Evolutionary conservation across 2,797 vertebrate species (phyloP).

Genomic region (Oreochromis grahami): DNA sequence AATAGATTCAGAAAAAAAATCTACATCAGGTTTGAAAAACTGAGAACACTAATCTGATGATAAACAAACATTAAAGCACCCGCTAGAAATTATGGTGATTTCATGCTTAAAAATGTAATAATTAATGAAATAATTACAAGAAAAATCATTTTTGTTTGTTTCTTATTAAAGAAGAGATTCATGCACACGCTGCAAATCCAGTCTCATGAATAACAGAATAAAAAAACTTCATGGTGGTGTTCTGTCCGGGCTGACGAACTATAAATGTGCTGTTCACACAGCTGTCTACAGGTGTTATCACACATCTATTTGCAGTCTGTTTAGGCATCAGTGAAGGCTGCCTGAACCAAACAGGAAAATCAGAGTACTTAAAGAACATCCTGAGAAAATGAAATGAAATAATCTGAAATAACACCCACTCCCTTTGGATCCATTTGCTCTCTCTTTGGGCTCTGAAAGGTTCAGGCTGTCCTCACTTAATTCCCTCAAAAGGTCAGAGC

Average conservation of each 20-base stretch:
- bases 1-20: neutral
- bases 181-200: neutral
- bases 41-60: neutral
- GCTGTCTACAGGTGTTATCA: constrained; percentile 11
- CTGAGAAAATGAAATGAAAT: constrained; percentile 22
- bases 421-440: constrained; percentile 31
- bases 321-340: constrained; percentile 11
- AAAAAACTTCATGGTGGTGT: neutral
- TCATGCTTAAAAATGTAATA: neutral
- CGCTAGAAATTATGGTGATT: neutral
- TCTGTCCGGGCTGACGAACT: neutral
- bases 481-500: constrained; percentile 69
- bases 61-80: neutral
- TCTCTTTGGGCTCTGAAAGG: constrained; percentile 50
- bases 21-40: neutral
- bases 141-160: neutral
- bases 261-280: constrained; percentile 17
- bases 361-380: neutral
- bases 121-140: neutral
- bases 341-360: constrained; percentile 5
- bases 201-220: neutral
- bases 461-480: constrained; percentile 61
- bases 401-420: constrained; percentile 39
- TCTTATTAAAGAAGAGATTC: neutral
- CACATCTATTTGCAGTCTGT: constrained; percentile 24